A percentile compares a stretch with the other conserved stretches of the same genome.
Conservation (phyloP, 2,888 invertebrate species). For the Cataglyphis livida region DNA sequence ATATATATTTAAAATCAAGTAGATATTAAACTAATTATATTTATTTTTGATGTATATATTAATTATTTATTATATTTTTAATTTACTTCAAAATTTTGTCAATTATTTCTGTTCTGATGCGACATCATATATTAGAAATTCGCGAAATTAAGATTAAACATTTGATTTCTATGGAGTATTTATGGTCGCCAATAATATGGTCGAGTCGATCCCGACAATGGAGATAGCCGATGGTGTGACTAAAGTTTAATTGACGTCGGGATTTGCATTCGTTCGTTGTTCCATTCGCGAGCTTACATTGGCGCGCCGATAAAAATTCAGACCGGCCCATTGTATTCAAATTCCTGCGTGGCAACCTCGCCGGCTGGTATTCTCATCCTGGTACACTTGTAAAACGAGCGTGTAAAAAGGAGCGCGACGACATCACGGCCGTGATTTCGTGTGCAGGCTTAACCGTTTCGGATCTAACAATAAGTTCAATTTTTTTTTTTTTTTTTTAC, state of each 20-base stretch:
- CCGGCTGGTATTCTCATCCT: conserved; percentile 66
- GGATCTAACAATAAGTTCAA: conserved; percentile 18
- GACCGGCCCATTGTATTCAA: conserved; percentile 85
- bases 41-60: not conserved
- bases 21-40: not conserved
- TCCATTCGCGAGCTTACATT: conserved; percentile 58
- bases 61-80: not conserved
- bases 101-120: not conserved
- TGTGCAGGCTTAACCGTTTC: conserved; percentile 26
- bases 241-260: conserved; percentile 81
- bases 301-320: conserved; percentile 83
- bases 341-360: conserved; percentile 77
- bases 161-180: conserved; percentile 25
- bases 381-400: conserved; percentile 81
- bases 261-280: conserved; percentile 76
- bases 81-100: not conserved
- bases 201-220: conserved; percentile 54
- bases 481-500: not conserved
- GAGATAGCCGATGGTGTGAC: conserved; percentile 70
- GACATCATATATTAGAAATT: conserved; percentile 27
- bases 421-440: conserved; percentile 36
- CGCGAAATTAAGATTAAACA: conserved; percentile 26
- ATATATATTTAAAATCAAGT: not conserved
- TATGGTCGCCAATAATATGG: conserved; percentile 26
- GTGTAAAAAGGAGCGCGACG: conserved; percentile 52